Percentiles rank a stretch among this genome's conserved stretches.
phyloP scores from a whole-genome alignment of 2,888 invertebrate genomes.

The Ectobius pallidus region DNA sequence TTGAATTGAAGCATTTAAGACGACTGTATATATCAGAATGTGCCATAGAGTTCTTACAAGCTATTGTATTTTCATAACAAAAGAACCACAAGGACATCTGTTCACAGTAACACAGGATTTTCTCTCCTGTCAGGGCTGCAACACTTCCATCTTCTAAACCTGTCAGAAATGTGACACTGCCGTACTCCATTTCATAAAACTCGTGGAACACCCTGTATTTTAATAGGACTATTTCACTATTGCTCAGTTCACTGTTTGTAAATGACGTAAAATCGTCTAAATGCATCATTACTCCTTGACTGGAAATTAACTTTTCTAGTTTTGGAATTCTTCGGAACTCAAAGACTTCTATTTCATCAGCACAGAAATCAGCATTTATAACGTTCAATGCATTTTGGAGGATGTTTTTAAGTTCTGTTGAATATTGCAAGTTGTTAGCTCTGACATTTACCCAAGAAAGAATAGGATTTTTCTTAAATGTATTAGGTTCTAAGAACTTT shows the following conservation, averaged over 20 bases:
- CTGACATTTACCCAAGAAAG: conserved; percentile 2
- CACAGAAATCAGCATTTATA: neutral
- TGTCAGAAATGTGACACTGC: neutral
- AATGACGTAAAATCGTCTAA: neutral
- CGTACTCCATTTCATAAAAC: neutral
- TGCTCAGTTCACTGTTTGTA: neutral
- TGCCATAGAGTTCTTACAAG: neutral
- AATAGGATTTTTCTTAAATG: neutral
- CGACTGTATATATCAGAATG: neutral
- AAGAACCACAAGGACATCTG: neutral
- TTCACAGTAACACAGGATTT: neutral
- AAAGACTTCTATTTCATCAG: neutral
- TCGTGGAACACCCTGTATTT: neutral
- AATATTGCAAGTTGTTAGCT: neutral
- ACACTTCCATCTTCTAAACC: neutral
- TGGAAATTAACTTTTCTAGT: neutral
- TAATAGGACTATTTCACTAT: neutral
- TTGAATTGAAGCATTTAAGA: neutral
- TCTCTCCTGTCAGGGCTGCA: neutral
- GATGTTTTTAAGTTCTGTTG: neutral
- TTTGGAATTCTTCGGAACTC: neutral
- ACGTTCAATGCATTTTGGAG: neutral
- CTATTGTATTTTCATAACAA: neutral
- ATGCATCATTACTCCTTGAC: neutral
- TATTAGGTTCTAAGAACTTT: neutral